These are phyloP conservation scores for Solea senegalensis DNA, from an alignment of 2,113 vertebrate species.

Conservation along the genomic window DNA sequence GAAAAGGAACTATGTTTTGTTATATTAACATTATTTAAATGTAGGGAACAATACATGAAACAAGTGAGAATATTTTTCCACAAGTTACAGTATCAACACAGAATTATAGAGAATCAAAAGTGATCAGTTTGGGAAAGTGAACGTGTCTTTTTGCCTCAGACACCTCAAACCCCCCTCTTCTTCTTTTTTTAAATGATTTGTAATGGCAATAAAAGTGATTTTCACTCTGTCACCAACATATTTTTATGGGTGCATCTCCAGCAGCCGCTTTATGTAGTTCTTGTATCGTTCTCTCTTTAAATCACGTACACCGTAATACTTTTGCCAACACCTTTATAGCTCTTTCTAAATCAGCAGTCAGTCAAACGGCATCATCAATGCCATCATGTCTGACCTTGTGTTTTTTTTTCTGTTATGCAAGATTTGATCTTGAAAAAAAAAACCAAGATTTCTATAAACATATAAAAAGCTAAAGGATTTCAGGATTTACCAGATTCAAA, in stretches of 20 bases:
- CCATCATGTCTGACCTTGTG: neutral
- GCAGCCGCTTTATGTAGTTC: neutral
- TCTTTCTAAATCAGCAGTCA: neutral
- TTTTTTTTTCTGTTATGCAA: neutral
- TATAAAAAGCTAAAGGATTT: neutral
- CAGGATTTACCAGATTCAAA: too few species aligned
- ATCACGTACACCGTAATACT: neutral
- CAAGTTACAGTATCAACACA: neutral
- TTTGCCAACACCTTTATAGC: neutral
- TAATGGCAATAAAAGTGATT: slow-evolving; percentile 1
- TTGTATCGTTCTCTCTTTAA: slow-evolving; percentile 1
- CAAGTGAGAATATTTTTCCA: neutral
- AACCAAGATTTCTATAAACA: neutral
- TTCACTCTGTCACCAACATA: slow-evolving; percentile 11
- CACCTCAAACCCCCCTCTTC: neutral
- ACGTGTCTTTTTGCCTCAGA: neutral
- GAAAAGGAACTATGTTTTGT: too few species aligned
- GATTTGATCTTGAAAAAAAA: neutral
- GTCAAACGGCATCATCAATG: neutral
- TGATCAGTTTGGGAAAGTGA: slow-evolving; percentile 5
- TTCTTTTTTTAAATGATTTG: neutral
- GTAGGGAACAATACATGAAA: too few species aligned
- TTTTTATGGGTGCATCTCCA: neutral
- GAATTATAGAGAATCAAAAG: neutral
- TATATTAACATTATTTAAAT: too few species aligned